Evolutionary conservation across 2,113 vertebrate genomes (phyloP), one percentile per base, ranked within the genome.

Genomic region (Stictonetta naevosa): DNA sequence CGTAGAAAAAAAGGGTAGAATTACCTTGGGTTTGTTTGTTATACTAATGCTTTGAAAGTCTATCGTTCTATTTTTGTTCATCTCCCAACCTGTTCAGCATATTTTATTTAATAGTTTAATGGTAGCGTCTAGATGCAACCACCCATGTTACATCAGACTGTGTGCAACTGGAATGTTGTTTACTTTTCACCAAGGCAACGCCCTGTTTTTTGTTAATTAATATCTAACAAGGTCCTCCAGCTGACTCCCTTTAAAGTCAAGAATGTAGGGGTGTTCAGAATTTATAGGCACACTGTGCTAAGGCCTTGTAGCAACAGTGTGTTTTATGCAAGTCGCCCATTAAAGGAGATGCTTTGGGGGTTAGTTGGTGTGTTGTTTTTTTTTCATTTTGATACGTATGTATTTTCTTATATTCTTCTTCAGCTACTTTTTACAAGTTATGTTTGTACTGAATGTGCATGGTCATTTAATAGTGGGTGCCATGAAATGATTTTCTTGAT

Each of bases 151-250:
- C 96, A 91, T 88, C 95, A 96, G 88, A 81, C 60, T 67, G n/a
- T 74, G 33, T 86, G 71, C 93, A 92, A 74, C 83, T 95, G 90
- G 88, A 96, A 96, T 96, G 95, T 95, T 92, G 94, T 97, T 97
- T 96, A 83, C 86, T 86, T 89, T 91, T 96, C 93, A 90, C 73
- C 93, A 90, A 80, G 83, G 74, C 88, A 68, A 84, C 92, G 91
- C 95, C 95, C 74, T 87, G 78, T 10, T 94, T 94, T 86, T 86
- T 91, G 36, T 93, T 96, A 93, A 93, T 96, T 97, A 93, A 81
- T 91, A 84, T 88, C 64, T 95, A 95, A 64, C 71, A 68, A 83
- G 73, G 52, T 94, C 78, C 62, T 71, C 72, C 80, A 77, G 28
- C 56, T 89, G 84, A 75, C 56, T 95, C 29, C 78, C 48, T 82